A percentile compares a stretch with the other conserved stretches of the same genome.
phyloP scores from a whole-genome alignment of 2,113 vertebrate species.

The Neolamprologus tretocephalus region DNA sequence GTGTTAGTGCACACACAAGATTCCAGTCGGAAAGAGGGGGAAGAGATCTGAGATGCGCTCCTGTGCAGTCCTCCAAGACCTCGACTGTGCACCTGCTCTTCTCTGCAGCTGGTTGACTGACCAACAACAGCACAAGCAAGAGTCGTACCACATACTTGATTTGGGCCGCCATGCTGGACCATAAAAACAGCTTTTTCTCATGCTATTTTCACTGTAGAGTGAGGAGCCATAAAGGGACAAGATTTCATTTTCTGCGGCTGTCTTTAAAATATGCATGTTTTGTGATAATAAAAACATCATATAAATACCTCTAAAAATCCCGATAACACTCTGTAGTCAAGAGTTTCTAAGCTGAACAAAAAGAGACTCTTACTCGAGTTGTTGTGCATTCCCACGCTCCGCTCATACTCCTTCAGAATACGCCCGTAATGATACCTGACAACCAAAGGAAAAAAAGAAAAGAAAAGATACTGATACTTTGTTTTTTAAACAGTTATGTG shows the following conservation, averaged over 20 bases:
- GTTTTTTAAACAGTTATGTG: background rate
- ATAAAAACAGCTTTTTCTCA: background rate
- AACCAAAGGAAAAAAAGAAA: background rate
- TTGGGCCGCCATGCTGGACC: background rate
- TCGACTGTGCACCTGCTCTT: background rate
- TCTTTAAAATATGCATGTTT: background rate
- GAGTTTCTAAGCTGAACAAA: background rate
- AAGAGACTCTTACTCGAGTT: conserved; percentile 29
- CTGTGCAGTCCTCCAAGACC: background rate
- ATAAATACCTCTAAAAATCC: background rate
- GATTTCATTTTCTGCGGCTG: background rate
- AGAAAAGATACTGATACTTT: background rate
- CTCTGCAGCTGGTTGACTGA: background rate
- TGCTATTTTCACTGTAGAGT: background rate
- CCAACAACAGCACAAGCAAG: background rate
- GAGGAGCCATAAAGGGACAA: background rate
- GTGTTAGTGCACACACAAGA: background rate
- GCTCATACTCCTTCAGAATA: conserved; percentile 33
- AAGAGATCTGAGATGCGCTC: background rate
- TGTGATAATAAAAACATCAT: background rate
- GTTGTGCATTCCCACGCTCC: background rate
- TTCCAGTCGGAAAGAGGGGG: background rate
- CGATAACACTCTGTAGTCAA: background rate
- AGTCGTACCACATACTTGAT: background rate
- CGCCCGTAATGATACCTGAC: conserved; percentile 59